A percentile compares a stretch with the other conserved stretches of the same genome.
These are phyloP conservation scores for Bradypus variegatus DNA, from an alignment of 2,797 vertebrate genomes.

Conservation along the genomic window DNA sequence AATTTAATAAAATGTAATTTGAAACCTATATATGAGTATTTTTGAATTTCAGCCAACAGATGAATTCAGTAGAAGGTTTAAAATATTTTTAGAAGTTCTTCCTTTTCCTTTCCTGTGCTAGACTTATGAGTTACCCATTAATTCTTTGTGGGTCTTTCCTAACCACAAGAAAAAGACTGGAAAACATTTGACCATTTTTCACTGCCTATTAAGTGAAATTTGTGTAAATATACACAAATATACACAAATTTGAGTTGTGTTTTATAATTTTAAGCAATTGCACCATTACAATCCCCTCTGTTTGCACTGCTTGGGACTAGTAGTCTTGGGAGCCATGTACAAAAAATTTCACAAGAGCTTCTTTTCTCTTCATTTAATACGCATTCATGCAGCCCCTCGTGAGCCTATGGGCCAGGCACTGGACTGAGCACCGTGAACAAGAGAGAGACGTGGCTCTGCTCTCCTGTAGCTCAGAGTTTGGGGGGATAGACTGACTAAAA, in stretches of 20 bases:
- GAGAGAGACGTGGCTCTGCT: background rate
- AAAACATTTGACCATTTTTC: background rate
- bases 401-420: background rate
- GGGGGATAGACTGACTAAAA: background rate
- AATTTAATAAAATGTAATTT: slow-evolving; percentile 39
- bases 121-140: background rate
- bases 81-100: slow-evolving; percentile 21
- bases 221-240: no score
- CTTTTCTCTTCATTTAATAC: slow-evolving; percentile 14
- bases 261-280: background rate
- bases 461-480: background rate
- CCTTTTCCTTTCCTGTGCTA: background rate
- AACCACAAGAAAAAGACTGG: background rate
- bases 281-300: background rate
- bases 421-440: background rate
- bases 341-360: slow-evolving; percentile 1
- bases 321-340: background rate
- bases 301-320: background rate
- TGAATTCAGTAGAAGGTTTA: slow-evolving; percentile 27
- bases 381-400: background rate
- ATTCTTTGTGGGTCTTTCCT: slow-evolving; percentile 22
- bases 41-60: slow-evolving; percentile 31
- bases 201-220: no score
- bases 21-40: background rate
- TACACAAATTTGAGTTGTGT: background rate